phyloP scores from a whole-genome alignment of 2,113 vertebrate species.

The Lepisosteus oculatus region DNA sequence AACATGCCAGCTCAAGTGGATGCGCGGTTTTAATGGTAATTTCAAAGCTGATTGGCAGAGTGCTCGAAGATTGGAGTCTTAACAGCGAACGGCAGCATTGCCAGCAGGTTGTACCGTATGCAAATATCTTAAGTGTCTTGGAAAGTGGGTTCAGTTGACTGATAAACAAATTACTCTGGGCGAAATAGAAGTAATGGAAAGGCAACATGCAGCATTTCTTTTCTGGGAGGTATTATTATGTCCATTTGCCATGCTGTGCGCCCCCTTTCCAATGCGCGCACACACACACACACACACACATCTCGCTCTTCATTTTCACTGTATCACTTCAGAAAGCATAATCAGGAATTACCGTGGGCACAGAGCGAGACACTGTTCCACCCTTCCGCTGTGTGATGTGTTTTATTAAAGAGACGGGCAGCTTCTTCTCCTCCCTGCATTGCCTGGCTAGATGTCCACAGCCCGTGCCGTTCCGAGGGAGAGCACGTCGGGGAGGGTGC shows the following conservation, averaged over 20 bases:
- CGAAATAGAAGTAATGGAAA: conserved; percentile 46
- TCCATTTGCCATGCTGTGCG: neutral
- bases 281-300: neutral
- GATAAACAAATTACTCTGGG: conserved; percentile 61
- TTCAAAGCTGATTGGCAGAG: conserved; percentile 50
- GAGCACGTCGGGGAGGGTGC: too few species aligned
- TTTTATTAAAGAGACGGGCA: too few species aligned
- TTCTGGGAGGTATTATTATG: neutral
- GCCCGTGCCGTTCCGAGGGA: too few species aligned
- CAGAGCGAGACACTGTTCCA: neutral
- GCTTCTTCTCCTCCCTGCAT: too few species aligned
- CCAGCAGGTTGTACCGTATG: conserved; percentile 42
- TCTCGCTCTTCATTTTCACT: neutral
- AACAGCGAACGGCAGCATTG: neutral
- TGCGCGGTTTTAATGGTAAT: conserved; percentile 50
- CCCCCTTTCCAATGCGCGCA: neutral
- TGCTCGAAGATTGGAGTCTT: conserved; percentile 48
- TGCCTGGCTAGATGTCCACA: too few species aligned
- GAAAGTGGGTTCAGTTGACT: conserved; percentile 41
- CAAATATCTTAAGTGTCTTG: conserved; percentile 43
- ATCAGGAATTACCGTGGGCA: neutral
- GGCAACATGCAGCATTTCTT: neutral
- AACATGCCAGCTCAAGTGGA: conserved; percentile 44
- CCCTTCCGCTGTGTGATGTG: neutral
- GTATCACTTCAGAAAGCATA: neutral